Evolutionary conservation across 2,888 invertebrate genomes (phyloP).

Genomic region (Amblyteles armatorius): DNA sequence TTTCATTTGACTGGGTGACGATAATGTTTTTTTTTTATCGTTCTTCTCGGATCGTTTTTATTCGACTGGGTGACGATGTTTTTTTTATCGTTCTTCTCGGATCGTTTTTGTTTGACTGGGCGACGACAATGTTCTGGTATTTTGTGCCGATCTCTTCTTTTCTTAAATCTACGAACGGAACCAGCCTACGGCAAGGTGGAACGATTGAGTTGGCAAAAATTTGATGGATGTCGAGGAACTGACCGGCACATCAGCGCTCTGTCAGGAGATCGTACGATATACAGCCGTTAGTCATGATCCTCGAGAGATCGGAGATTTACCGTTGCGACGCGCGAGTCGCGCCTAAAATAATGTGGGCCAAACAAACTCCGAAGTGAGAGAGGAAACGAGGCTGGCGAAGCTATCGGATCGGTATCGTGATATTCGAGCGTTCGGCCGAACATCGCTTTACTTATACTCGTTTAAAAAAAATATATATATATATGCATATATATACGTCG

Average conservation of each 20-base stretch:
- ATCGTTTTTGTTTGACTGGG: background rate
- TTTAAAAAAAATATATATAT: background rate
- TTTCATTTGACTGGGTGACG: background rate
- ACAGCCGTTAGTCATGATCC: constrained; percentile 2
- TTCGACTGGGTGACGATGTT: background rate
- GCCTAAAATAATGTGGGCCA: constrained; percentile 64
- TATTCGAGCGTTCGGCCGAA: constrained; percentile 1
- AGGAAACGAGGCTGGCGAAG: constrained; percentile 4
- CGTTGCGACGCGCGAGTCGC: constrained; percentile 50
- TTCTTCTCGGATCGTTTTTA: background rate
- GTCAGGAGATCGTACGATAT: constrained; percentile 9
- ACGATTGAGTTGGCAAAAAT: background rate
- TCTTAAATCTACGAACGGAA: background rate
- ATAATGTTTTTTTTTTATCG: background rate
- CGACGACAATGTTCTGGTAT: background rate
- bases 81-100: background rate
- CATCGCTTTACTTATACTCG: background rate
- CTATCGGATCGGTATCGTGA: background rate
- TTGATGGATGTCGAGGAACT: background rate
- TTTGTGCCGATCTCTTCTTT: background rate
- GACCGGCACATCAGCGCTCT: constrained; percentile 25
- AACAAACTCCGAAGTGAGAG: constrained; percentile 32
- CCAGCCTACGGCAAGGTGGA: background rate
- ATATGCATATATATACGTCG: background rate
- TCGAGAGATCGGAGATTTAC: constrained; percentile 53